A percentile compares a stretch with the other conserved stretches of the same genome.
Conservation (phyloP, 2,888 invertebrate species). For the Diachrysia chrysitis region DNA sequence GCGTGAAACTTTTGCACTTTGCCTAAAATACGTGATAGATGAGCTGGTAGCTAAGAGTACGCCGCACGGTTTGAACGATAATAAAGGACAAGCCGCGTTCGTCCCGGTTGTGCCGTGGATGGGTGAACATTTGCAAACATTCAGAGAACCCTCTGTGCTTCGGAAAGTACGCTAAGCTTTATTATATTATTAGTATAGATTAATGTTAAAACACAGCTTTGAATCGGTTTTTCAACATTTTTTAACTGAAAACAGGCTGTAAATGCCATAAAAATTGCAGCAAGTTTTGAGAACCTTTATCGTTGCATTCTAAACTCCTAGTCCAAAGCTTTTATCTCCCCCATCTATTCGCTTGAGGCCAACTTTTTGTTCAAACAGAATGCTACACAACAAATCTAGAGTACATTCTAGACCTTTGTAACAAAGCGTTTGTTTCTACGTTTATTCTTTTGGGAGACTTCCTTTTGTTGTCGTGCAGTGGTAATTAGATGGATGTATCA, state of each 20-base stretch:
- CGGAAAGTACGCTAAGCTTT: too few relatives aligned
- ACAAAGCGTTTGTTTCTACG: slow-evolving; percentile 55
- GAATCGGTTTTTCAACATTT: not conserved
- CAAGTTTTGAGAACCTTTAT: slow-evolving; percentile 12
- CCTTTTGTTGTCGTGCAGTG: slow-evolving; percentile 47
- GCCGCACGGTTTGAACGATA: too few relatives aligned
- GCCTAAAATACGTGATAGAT: too few relatives aligned
- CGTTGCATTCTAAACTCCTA: slow-evolving; percentile 19
- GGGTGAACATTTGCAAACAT: too few relatives aligned
- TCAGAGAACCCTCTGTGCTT: too few relatives aligned
- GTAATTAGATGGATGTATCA: slow-evolving; percentile 51
- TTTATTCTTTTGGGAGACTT: slow-evolving; percentile 50
- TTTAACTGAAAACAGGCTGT: not conserved
- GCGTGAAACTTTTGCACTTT: not conserved
- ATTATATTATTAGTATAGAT: too few relatives aligned
- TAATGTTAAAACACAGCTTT: too few relatives aligned
- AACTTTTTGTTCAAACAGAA: slow-evolving; percentile 53
- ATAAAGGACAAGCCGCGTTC: too few relatives aligned
- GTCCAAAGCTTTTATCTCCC: slow-evolving; percentile 38
- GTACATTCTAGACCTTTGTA: slow-evolving; percentile 47
- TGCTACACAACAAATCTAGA: slow-evolving; percentile 39
- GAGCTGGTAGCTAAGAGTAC: too few relatives aligned
- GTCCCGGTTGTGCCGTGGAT: too few relatives aligned
- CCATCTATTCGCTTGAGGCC: slow-evolving; percentile 37
- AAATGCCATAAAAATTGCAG: not conserved